A percentile compares a stretch with the other conserved stretches of the same genome.
Conservation (phyloP, 30 jellyfish, hydroid and myxozoan species). For the Phacellophora camtschatica region DNA sequence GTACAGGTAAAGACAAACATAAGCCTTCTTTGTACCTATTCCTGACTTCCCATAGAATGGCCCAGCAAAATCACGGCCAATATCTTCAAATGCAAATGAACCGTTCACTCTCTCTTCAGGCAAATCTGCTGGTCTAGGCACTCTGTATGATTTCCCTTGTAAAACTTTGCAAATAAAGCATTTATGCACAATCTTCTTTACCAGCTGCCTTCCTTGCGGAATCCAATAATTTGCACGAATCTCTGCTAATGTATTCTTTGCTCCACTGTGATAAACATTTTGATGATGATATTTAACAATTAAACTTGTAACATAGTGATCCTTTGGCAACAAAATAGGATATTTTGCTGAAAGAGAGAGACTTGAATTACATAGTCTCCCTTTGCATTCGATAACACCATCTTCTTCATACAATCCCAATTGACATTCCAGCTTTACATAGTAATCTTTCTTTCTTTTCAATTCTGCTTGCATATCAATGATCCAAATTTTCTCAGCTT, state of each 20-base stretch:
- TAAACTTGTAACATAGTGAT: slow-evolving; percentile 9
- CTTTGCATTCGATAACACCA: slow-evolving; percentile 27
- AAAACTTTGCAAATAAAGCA: slow-evolving; percentile 10
- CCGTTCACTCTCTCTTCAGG: slow-evolving; percentile 5
- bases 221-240: slow-evolving; percentile 33
- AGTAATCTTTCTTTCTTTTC: neutral
- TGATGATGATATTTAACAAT: slow-evolving; percentile 23
- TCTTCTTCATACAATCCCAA: neutral
- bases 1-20: neutral
- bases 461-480: slow-evolving; percentile 8
- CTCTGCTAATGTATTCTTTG: slow-evolving; percentile 27
- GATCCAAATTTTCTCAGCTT: slow-evolving; percentile 23
- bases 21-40: slow-evolving; percentile 4
- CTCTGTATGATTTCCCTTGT: slow-evolving; percentile 20
- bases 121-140: slow-evolving; percentile 8
- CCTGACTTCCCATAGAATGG: neutral
- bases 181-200: neutral
- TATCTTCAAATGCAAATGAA: neutral
- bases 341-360: neutral
- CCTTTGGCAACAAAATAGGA: slow-evolving; percentile 24
- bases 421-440: neutral
- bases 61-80: slow-evolving; percentile 13
- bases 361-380: neutral
- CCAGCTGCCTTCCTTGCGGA: slow-evolving; percentile 12
- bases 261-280: slow-evolving; percentile 9